Evolutionary conservation across 2,797 vertebrate genomes (phyloP), one percentile per base, ranked within the genome.

Genomic region (Spinus olivaceus): DNA sequence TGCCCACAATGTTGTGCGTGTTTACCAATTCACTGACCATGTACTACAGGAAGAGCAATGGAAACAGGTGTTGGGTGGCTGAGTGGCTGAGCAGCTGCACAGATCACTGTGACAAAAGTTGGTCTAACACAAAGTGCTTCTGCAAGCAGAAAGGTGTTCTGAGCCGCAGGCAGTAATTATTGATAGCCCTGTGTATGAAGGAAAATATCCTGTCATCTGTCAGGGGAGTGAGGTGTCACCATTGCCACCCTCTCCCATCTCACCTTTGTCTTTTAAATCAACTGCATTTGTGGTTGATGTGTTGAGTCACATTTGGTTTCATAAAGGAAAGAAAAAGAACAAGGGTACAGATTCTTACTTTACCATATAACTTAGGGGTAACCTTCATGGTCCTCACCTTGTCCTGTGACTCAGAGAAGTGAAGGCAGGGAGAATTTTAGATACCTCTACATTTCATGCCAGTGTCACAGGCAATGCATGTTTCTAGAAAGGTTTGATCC

Each of bases 1-100:
- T 47, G n/a, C 8, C 33, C 4, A 8, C 3, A 1, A 16, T 28
- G 8, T 8, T 51, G 46, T 37, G 7, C 6, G 2, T 42, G 35
- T n/a, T 37, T 76, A 22, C 10, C 6, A 0, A 1, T 22, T 60
- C 37, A 16, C 18, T 41, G 87, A 44, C 44, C 2, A 0, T 3
- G 3, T 20, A 37, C 1, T 3, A 51, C 2, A 51, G 8, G 33
- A 77, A 60, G 10, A 60, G 12, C 13, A 51, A 19, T 21, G 18
- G n/a, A 67, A 79, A 50, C n/a, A 56, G 32, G 19, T 87, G 86
- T 77, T 2, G 8, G 14, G 25, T 22, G 20, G 37, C 66, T 28
- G 18, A 41, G 14, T 57, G 81, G 16, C 30, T 81, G 46, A 72
- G 61, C 2, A 3, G 18, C 61, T 67, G 22, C 35, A 30, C 20